Evolutionary conservation across 2,888 invertebrate genomes (phyloP).

Genomic region (Hemistola chrysoprasaria): DNA sequence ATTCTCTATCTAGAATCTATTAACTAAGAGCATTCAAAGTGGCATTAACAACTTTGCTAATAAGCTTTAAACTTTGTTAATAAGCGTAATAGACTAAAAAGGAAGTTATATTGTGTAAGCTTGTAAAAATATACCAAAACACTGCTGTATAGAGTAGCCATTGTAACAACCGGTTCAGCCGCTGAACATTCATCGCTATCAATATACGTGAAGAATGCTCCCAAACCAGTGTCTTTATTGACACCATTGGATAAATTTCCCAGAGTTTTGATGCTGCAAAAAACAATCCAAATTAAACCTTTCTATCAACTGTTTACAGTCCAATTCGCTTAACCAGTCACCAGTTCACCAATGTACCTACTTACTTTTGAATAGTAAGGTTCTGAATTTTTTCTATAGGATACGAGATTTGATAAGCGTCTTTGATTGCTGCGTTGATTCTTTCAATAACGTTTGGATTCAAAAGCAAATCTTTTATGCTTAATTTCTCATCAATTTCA

Average conservation of each 20-base stretch:
- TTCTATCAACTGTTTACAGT: too few species aligned
- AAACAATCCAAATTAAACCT: too few species aligned
- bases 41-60: too few species aligned
- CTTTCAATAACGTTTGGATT: slow-evolving; percentile 32
- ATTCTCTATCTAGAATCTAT: too few species aligned
- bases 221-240: slow-evolving; percentile 12
- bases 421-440: slow-evolving; percentile 34
- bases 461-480: slow-evolving; percentile 27
- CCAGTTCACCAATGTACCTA: too few species aligned
- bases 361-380: slow-evolving; percentile 46
- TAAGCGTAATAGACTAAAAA: too few species aligned
- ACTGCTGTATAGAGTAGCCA: slow-evolving; percentile 22
- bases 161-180: slow-evolving; percentile 22
- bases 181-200: slow-evolving; percentile 22
- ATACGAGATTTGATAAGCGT: slow-evolving; percentile 27
- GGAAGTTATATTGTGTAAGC: too few species aligned
- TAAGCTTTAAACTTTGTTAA: too few species aligned
- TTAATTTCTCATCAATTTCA: slow-evolving; percentile 28
- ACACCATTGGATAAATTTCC: background rate
- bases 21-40: too few species aligned
- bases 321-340: too few species aligned
- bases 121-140: slow-evolving; percentile 13
- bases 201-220: slow-evolving; percentile 23
- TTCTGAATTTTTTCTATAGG: slow-evolving; percentile 25
- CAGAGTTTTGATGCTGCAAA: slow-evolving; percentile 23